Conservation (phyloP, 2,113 vertebrate genomes). For the Daubentonia madagascariensis region DNA sequence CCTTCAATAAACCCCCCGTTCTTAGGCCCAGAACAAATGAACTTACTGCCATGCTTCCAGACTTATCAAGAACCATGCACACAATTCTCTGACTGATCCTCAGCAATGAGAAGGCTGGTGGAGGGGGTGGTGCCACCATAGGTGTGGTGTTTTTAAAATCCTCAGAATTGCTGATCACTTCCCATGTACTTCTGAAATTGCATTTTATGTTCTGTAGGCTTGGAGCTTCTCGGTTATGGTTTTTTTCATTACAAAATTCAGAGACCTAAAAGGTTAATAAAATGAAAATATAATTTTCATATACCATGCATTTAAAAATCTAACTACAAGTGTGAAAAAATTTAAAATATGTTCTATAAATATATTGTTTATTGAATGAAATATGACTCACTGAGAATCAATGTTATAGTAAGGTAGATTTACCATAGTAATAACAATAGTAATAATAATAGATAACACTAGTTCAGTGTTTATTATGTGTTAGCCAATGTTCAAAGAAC, state of each 20-base stretch:
- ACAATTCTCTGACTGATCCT: constrained; percentile 69
- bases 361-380: constrained; percentile 14
- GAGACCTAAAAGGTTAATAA: constrained; percentile 71
- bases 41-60: constrained; percentile 82
- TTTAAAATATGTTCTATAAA: not conserved
- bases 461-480: not conserved
- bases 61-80: constrained; percentile 83
- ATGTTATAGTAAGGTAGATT: not conserved
- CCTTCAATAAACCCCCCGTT: not conserved
- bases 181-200: constrained; percentile 77
- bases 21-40: not conserved
- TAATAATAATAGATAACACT: not conserved
- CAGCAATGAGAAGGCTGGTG: constrained; percentile 74
- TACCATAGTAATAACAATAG: not conserved
- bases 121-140: not conserved
- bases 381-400: not conserved
- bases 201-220: constrained; percentile 84
- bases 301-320: not conserved
- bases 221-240: constrained; percentile 83
- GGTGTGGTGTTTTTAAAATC: constrained; percentile 68
- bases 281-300: not conserved
- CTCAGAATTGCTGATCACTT: constrained; percentile 80
- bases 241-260: constrained; percentile 80
- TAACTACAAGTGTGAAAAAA: not conserved
- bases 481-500: not conserved